A percentile compares a stretch with the other conserved stretches of the same genome.
Evolutionary conservation across 2,888 invertebrate genomes (phyloP).

Genomic region (Druceiella hillmani): DNA sequence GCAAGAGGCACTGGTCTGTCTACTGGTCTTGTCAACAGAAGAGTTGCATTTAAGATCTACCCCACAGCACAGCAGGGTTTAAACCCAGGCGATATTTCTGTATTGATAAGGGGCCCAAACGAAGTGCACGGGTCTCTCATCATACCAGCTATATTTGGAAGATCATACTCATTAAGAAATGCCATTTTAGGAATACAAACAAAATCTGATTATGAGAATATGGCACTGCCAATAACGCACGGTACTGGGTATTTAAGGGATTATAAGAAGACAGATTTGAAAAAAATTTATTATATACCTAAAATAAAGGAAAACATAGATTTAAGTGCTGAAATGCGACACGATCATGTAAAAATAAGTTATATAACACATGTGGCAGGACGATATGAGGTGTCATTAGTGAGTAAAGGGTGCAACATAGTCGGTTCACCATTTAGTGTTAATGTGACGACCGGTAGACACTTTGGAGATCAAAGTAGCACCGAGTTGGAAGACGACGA

Average conservation of each 20-base stretch:
- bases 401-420: slow-evolving; percentile 50
- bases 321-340: slow-evolving; percentile 41
- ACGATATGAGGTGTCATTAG: slow-evolving; percentile 52
- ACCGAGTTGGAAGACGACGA: slow-evolving; percentile 41
- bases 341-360: slow-evolving; percentile 47
- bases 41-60: slow-evolving; percentile 55
- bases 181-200: slow-evolving; percentile 40
- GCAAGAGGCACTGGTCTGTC: slow-evolving; percentile 57
- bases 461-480: too few relatives aligned
- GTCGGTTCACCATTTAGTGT: slow-evolving; percentile 56
- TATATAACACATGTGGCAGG: slow-evolving; percentile 50
- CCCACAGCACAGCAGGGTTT: slow-evolving; percentile 46
- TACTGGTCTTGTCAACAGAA: slow-evolving; percentile 51
- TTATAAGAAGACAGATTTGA: slow-evolving; percentile 45
- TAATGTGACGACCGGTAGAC: slow-evolving; percentile 33
- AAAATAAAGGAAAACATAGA: slow-evolving; percentile 49
- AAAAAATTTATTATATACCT: slow-evolving; percentile 44
- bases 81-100: slow-evolving; percentile 44
- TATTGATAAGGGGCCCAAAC: slow-evolving; percentile 45
- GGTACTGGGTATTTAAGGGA: slow-evolving; percentile 41
- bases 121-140: slow-evolving; percentile 43
- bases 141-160: slow-evolving; percentile 42
- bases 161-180: slow-evolving; percentile 44
- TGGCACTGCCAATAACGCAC: slow-evolving; percentile 40
- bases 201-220: slow-evolving; percentile 37